Evolutionary conservation across 2,888 invertebrate species (phyloP), one percentile per base, ranked within the genome.

Genomic region (Diarsia mendica): DNA sequence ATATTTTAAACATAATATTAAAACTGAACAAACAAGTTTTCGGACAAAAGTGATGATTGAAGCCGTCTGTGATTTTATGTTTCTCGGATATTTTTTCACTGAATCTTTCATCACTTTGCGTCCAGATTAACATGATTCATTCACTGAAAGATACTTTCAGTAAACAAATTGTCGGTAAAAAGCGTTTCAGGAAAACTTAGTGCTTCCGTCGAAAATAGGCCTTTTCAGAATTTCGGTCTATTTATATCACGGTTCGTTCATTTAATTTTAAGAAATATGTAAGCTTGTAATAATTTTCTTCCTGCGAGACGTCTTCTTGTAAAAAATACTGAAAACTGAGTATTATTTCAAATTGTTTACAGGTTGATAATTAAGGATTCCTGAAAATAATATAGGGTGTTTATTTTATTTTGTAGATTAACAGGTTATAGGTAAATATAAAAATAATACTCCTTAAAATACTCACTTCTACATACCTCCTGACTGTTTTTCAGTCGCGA

Each of bases 91-190:
- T 72, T 75, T 79, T 33, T 64, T 63, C 13, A 9, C 20, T 15
- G 33, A 23, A 72, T 33, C 18, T 46, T 33, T 64, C 63, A 44
- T 33, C 63, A 13, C 8, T 13, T 63, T 18, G 20, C 48, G 11
- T 72, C n/a, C 55, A 72, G 55, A 72, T 64, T 55, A 55, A n/a
- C 13, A 58, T 80, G 55, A 77, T 80, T 80, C 49, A 77, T 64
- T 28, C 6, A 33, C 33, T 72, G 33, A 33, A 46, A 64, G 23
- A 72, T 80, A 77, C 28, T 79, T 28, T 72, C 13, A 9, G n/a
- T 80, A 72, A 79, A 80, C 44, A 77, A 49, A 33, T 63, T 6
- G 11, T 49, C 20, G 28, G 18, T 49, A 28, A 33, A 63, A 33
- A 3, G 33, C 5, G 53, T 49, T 55, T 64, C 20, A 1, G 20